Evolutionary conservation across 1,140 invertebrate genomes (phyloP).

Genomic region (Drosophila ogumai): DNA sequence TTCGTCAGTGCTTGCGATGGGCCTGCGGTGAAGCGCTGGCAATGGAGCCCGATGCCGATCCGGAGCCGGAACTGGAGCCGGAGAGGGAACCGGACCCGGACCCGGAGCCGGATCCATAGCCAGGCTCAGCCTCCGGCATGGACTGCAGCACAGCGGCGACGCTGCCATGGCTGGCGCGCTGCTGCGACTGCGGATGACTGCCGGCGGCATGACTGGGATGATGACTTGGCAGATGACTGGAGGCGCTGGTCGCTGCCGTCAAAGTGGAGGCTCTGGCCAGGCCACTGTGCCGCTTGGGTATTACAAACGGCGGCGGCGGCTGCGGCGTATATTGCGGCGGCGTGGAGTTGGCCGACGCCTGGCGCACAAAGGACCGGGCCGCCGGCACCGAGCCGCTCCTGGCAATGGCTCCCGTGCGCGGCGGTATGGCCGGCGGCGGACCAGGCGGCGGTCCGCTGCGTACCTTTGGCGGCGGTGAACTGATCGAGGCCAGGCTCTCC

Average conservation of each 20-base stretch:
- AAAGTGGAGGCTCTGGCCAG: slow-evolving; percentile 72
- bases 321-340: slow-evolving; percentile 85
- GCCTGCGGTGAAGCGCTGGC: slow-evolving; percentile 68
- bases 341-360: slow-evolving; percentile 82
- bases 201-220: slow-evolving; percentile 11
- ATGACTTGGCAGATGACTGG: slow-evolving; percentile 10
- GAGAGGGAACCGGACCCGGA: slow-evolving; percentile 44
- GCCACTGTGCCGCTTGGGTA: slow-evolving; percentile 85
- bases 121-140: slow-evolving; percentile 59
- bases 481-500: slow-evolving; percentile 68
- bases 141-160: slow-evolving; percentile 67
- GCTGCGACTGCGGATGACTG: slow-evolving; percentile 55
- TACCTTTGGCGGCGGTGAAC: slow-evolving; percentile 68
- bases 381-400: slow-evolving; percentile 75
- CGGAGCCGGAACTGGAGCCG: slow-evolving; percentile 37
- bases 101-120: slow-evolving; percentile 30
- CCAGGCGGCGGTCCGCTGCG: slow-evolving; percentile 64
- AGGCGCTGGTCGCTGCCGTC: slow-evolving; percentile 27
- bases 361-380: slow-evolving; percentile 68
- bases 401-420: slow-evolving; percentile 72
- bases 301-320: slow-evolving; percentile 86
- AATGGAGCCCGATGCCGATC: slow-evolving; percentile 43
- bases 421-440: slow-evolving; percentile 85
- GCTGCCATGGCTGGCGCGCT: slow-evolving; percentile 75
- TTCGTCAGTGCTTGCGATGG: slow-evolving; percentile 84